Evolutionary conservation across 2,888 invertebrate genomes (phyloP), one percentile per base, ranked within the genome.

Genomic region (Pyrrhia umbra): DNA sequence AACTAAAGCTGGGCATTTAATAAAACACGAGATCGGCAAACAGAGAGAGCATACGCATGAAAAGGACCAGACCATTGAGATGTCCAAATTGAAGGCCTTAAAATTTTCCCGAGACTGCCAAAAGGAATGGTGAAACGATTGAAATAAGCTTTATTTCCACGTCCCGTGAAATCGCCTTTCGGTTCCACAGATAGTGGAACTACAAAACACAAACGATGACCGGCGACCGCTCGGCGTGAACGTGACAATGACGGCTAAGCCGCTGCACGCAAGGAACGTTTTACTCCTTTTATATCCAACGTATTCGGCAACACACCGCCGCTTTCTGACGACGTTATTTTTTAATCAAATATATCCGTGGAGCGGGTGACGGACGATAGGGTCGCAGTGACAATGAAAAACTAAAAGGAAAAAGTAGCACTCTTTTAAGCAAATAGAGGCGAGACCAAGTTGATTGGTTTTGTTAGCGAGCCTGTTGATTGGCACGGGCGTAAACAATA

Each of bases 361-460:
- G 91, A 90, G 85, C 93, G 93, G 91, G 92, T 93, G 94, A 95
- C 93, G 93, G 89, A 88, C 92, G 93, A 92, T 93, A 93, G 94
- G 95, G 94, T 93, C 91, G 92, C 87, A 90, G 86, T 87, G 92
- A 88, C 91, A 92, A 88, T 91, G 90, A 88, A 90, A 92, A 94
- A 91, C 90, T 90, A 94, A 94, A 94, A 94, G 89, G 90, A 92
- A 93, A 93, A 93, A 94, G 89, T 86, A 80, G 75, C 82, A 84
- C 90, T 91, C 92, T 92, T 94, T 94, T 94, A 93, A 94, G 94
- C 95, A 95, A 95, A 95, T 93, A 95, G 84, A 90, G 92, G 91
- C 94, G 95, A 95, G 95, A 95, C 94, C 92, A 93, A 95, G 94
- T 94, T 95, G 95, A 95, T 95, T 95, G 95, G 95, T 95, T 95